Evolutionary conservation across 2,113 vertebrate genomes (phyloP).

Genomic region (western clawed frog (Xenopus tropicalis)): DNA sequence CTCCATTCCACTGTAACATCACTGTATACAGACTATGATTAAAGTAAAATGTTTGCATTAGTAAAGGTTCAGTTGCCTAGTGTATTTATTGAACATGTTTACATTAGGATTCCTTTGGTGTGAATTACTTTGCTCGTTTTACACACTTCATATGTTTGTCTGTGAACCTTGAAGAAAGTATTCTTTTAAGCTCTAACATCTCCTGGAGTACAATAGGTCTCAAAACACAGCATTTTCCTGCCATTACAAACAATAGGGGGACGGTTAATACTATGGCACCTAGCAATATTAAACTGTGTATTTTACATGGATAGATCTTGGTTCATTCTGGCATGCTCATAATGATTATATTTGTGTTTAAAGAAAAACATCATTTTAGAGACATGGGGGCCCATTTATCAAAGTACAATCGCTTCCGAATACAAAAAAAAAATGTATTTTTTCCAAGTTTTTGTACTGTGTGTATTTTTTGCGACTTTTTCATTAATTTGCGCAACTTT

Average conservation of each 20-base stretch:
- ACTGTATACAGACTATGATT: constrained; percentile 32
- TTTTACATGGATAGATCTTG: too few species aligned
- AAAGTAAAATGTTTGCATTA: constrained; percentile 40
- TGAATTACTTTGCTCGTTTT: constrained; percentile 21
- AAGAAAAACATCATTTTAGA: too few species aligned
- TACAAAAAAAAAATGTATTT: too few species aligned
- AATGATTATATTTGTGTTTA: too few species aligned
- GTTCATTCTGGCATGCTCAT: too few species aligned
- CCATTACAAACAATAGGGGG: neutral
- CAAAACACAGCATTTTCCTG: neutral
- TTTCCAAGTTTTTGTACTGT: too few species aligned
- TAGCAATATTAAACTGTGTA: neutral
- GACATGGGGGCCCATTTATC: too few species aligned
- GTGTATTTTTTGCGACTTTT: too few species aligned
- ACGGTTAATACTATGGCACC: neutral
- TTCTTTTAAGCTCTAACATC: neutral
- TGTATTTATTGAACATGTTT: constrained; percentile 28
- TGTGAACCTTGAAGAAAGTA: constrained; percentile 10
- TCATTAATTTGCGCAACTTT: too few species aligned
- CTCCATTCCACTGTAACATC: constrained; percentile 27
- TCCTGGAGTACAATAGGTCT: neutral
- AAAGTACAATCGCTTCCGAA: too few species aligned
- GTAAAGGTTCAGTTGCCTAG: constrained; percentile 39
- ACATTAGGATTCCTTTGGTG: constrained; percentile 28
- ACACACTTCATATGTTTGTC: constrained; percentile 8